Evolutionary conservation across 2,113 vertebrate species (phyloP), one percentile per base, ranked within the genome.

Genomic region (Lucifuga dentata): DNA sequence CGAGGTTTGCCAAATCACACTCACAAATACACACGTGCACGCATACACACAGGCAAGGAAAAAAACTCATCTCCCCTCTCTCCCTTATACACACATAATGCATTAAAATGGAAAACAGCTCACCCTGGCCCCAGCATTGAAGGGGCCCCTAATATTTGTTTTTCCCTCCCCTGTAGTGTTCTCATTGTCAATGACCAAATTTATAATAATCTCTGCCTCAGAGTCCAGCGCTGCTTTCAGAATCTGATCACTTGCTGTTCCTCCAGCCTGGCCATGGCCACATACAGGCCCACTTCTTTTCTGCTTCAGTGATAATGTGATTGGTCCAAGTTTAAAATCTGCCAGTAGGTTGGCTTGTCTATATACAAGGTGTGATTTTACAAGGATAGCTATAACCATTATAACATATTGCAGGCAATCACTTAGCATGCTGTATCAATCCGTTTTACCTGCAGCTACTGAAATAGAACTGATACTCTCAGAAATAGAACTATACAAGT

Each of bases 81-180:
- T 84, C 85, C 68, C 81, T 85, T 88, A 89, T 80, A 87, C 80
- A 86, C 88, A 91, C 88, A 90, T 85, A 85, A 90, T 90, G 85
- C 89, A 93, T 93, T 93, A 91, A 93, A 92, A 93, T 93, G 91
- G 91, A 93, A 92, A 92, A 90, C 89, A 90, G 89, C 85, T 90
- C 78, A 80, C 86, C 78, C 85, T 78, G 83, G 85, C 84, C 86
- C 72, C 48, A 36, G 75, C 84, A 86, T 89, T 86, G 91, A 85
- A 89, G 78, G 86, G 88, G 84, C 73, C 73, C 76, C 90, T 91
- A 92, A 92, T 92, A 92, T 91, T 92, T 92, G 89, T 92, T 92
- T 90, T 92, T 86, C 83, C 83, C 88, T 90, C 83, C 84, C 88
- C 83, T 88, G 88, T 88, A 91, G 91, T 89, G 89, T 89, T 86